Percentiles rank a stretch among this genome's conserved stretches.
phyloP scores from a whole-genome alignment of 2,888 invertebrate species.

The Calliscelio sp. region DNA sequence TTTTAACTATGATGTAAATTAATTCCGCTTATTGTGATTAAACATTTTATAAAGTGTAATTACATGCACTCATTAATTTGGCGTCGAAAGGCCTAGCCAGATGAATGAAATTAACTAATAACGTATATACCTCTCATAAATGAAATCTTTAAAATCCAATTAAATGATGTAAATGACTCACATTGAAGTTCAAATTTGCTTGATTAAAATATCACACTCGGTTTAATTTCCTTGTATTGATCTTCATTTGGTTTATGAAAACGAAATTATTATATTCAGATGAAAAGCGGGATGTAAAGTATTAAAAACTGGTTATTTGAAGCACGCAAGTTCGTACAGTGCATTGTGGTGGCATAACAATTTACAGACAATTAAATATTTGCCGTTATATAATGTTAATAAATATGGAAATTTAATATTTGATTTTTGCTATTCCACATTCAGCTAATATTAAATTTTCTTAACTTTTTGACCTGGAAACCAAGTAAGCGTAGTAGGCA shows the following conservation, averaged over 20 bases:
- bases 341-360: too few relatives aligned
- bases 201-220: slow-evolving; percentile 36
- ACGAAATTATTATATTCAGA: slow-evolving; percentile 30
- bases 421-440: not conserved
- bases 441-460: not conserved
- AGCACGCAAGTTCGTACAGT: too few relatives aligned
- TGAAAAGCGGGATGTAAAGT: too few relatives aligned
- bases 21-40: slow-evolving; percentile 35
- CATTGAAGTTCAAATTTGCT: slow-evolving; percentile 32
- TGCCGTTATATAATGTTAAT: not conserved
- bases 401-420: not conserved
- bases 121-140: slow-evolving; percentile 26
- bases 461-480: not conserved
- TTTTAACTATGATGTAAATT: slow-evolving; percentile 16
- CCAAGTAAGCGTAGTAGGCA: not conserved
- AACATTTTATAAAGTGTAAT: slow-evolving; percentile 44
- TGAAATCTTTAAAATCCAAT: slow-evolving; percentile 49
- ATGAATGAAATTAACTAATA: slow-evolving; percentile 29
- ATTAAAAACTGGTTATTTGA: too few relatives aligned
- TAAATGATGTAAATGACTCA: slow-evolving; percentile 53
- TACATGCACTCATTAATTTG: slow-evolving; percentile 43
- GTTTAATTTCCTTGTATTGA: slow-evolving; percentile 30
- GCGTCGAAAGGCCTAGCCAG: slow-evolving; percentile 21
- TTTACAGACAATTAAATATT: slow-evolving; percentile 6
- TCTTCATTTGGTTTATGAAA: slow-evolving; percentile 21